Evolutionary conservation across 2,888 invertebrate genomes (phyloP), one percentile per base, ranked within the genome.

Genomic region (Tineola bisselliella): DNA sequence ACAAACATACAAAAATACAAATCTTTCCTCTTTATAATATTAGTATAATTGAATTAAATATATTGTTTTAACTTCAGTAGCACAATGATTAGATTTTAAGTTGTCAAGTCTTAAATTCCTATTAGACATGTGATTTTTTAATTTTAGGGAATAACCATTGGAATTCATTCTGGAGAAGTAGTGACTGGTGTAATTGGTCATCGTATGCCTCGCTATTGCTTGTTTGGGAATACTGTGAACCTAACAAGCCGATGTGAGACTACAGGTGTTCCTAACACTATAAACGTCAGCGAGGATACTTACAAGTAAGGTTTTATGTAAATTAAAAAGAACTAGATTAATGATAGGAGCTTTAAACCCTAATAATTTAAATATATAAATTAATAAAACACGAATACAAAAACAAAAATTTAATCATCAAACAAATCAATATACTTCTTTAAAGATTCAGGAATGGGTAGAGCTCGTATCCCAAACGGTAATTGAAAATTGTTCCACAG

Each of bases 111-210:
- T n/a, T n/a, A n/a, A n/a, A n/a, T n/a, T n/a, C n/a, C n/a, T n/a
- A n/a, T n/a, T n/a, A n/a, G n/a, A n/a, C n/a, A n/a, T n/a, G n/a
- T n/a, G n/a, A n/a, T n/a, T n/a, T n/a, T n/a, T n/a, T n/a, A n/a
- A n/a, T 77, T 76, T 61, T 78, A 96, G 96, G 91, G 92, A 87
- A 94, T 97, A 64, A 97, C 97, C 15, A 96, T 97, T 70, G 97
- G 97, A 2, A 95, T 97, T 65, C 97, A 97, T 73, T 94, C 95
- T 1, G 97, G 97, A 0, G 97, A 97, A 77, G 96, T 96, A 17
- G 96, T 97, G 60, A 97, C 97, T 0, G 97, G 97, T 12, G 97
- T 97, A 8, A 97, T 97, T 65, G 97, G 97, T 1, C 95, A 96
- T 79, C 91, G 96, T 64, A 96, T 97, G 94, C 97, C 97, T 0